Evolutionary conservation across 2,888 invertebrate species (phyloP).

Genomic region (Acleris emargana): DNA sequence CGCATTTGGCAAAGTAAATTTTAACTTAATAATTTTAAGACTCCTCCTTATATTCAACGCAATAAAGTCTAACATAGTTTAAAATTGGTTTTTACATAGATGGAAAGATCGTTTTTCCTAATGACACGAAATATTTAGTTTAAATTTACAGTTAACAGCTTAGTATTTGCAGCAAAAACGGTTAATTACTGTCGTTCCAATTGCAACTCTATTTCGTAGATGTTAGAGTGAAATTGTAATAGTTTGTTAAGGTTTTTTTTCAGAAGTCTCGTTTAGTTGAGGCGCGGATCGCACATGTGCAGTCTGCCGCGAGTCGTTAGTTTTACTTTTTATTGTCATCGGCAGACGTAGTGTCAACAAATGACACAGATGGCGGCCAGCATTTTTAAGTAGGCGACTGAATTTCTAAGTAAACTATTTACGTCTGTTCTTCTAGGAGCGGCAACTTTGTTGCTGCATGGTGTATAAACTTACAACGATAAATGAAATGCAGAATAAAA

Average conservation of each 20-base stretch:
- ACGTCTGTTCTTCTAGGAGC: conserved; percentile 22
- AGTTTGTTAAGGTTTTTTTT: conserved; percentile 44
- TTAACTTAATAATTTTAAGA: conserved; percentile 40
- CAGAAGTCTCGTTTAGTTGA: conserved; percentile 46
- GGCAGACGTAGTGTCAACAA: conserved; percentile 72
- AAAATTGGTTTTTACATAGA: conserved; percentile 10
- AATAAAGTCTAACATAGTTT: conserved; percentile 44
- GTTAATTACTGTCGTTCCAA: conserved; percentile 38
- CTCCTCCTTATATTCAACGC: conserved; percentile 33
- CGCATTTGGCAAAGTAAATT: conserved; percentile 21
- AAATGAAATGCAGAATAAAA: not conserved
- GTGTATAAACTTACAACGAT: not conserved
- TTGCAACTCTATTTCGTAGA: conserved; percentile 43
- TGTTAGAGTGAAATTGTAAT: conserved; percentile 32
- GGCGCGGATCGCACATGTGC: conserved; percentile 70
- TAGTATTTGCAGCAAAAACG: conserved; percentile 42
- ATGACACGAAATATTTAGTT: conserved; percentile 70
- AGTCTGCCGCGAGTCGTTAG: conserved; percentile 66
- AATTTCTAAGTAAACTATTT: conserved; percentile 36
- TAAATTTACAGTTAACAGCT: conserved; percentile 59
- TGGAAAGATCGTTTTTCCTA: conserved; percentile 47
- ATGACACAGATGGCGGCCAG: conserved; percentile 67
- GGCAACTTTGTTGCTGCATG: conserved; percentile 3
- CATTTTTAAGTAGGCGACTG: conserved; percentile 45
- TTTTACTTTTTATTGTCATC: conserved; percentile 61